These are phyloP conservation scores for Dermolepida albohirtum DNA, from an alignment of 2,888 invertebrate species.

Conservation along the genomic window DNA sequence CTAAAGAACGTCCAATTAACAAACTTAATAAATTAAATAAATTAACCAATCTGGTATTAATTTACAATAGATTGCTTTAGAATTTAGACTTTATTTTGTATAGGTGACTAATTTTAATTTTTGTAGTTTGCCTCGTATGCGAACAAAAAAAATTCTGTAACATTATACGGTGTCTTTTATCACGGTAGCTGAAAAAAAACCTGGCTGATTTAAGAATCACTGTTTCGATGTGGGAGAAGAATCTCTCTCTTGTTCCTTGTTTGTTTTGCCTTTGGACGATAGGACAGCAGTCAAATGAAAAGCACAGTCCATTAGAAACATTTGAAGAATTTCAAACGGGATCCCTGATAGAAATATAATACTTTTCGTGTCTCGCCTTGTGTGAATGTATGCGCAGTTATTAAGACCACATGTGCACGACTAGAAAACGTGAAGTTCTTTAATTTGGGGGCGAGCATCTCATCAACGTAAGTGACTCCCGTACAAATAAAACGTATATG, in stretches of 20 bases:
- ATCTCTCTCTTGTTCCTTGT: slow-evolving; percentile 22
- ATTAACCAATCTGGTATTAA: too few species aligned
- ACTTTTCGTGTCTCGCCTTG: slow-evolving; percentile 46
- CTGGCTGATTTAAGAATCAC: slow-evolving; percentile 26
- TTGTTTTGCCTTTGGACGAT: slow-evolving; percentile 10
- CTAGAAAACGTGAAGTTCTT: slow-evolving; percentile 42
- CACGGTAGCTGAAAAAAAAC: not conserved
- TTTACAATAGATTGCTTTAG: too few species aligned
- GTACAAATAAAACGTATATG: not conserved
- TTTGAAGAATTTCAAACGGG: slow-evolving; percentile 50
- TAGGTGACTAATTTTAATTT: too few species aligned
- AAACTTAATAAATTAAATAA: too few species aligned
- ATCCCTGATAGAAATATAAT: slow-evolving; percentile 45
- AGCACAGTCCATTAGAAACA: slow-evolving; percentile 48
- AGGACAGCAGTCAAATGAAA: slow-evolving; percentile 26
- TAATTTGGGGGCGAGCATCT: slow-evolving; percentile 48
- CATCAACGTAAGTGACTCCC: slow-evolving; percentile 50
- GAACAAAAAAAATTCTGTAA: too few species aligned
- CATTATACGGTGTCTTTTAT: too few species aligned
- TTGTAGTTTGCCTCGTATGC: too few species aligned
- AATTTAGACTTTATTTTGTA: too few species aligned
- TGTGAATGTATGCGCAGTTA: slow-evolving; percentile 40
- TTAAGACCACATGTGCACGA: slow-evolving; percentile 51
- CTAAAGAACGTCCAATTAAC: too few species aligned
- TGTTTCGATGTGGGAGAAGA: slow-evolving; percentile 15